A percentile compares a stretch with the other conserved stretches of the same genome.
Evolutionary conservation across 2,113 vertebrate species (phyloP).

Genomic region (Atherinomorus stipes): DNA sequence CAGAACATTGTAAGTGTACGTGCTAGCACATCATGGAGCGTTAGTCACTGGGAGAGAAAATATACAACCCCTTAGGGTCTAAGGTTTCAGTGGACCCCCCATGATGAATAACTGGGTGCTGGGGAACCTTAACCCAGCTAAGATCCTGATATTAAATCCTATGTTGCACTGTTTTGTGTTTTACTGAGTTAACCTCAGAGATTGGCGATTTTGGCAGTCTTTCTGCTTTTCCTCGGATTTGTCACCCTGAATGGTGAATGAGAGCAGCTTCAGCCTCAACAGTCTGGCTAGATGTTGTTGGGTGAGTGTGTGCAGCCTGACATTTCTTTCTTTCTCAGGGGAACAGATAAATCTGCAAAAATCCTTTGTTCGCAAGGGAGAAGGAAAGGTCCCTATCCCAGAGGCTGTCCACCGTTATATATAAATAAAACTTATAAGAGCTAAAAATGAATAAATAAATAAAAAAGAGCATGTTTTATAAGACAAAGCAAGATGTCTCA

Average conservation of each 20-base stretch:
- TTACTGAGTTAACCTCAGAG: not conserved
- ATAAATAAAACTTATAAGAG: not conserved
- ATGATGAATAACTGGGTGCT: slow-evolving; percentile 14
- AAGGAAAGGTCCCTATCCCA: slow-evolving; percentile 28
- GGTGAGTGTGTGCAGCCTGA: slow-evolving; percentile 33
- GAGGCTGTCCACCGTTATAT: slow-evolving; percentile 9
- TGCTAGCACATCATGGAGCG: slow-evolving; percentile 24
- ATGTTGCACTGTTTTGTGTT: not conserved
- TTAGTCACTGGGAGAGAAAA: slow-evolving; percentile 38
- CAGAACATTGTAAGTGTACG: slow-evolving; percentile 36
- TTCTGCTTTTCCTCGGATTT: not conserved
- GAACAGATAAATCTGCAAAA: slow-evolving; percentile 40
- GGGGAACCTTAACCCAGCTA: not conserved
- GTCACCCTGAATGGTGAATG: not conserved
- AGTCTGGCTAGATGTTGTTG: slow-evolving; percentile 6
- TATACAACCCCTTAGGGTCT: slow-evolving; percentile 22
- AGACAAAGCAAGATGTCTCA: slow-evolving; percentile 17
- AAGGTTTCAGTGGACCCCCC: slow-evolving; percentile 32
- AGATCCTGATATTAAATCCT: not conserved
- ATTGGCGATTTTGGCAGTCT: not conserved
- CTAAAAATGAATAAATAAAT: too few relatives aligned
- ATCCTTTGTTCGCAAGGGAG: slow-evolving; percentile 47
- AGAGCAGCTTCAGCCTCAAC: not conserved
- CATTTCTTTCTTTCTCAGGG: slow-evolving; percentile 47
- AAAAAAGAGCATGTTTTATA: slow-evolving; percentile 8